A percentile compares a stretch with the other conserved stretches of the same genome.
Evolutionary conservation across 2,113 vertebrate species (phyloP).

Genomic region (Grus americana): DNA sequence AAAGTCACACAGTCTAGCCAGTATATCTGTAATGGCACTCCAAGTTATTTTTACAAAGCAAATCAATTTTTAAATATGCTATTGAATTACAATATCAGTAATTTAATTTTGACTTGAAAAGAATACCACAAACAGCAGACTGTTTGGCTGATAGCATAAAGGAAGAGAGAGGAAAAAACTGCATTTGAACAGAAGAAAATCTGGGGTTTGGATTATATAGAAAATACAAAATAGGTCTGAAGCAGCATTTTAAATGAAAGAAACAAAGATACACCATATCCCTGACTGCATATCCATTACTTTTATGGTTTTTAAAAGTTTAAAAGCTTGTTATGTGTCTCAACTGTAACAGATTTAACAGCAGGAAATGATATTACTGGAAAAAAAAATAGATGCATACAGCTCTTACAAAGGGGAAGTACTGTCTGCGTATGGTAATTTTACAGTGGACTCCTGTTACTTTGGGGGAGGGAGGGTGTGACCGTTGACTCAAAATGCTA

Average conservation of each 20-base stretch:
- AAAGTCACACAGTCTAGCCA: slow-evolving; percentile 7
- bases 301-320: background rate
- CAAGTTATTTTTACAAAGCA: background rate
- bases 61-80: slow-evolving; percentile 2
- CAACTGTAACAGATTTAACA: background rate
- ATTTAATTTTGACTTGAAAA: background rate
- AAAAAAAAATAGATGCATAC: background rate
- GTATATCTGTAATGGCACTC: background rate
- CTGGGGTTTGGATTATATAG: background rate
- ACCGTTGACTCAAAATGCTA: background rate
- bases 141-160: background rate
- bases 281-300: background rate
- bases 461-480: background rate
- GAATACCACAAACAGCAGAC: background rate
- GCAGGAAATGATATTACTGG: background rate
- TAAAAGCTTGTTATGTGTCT: background rate
- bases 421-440: background rate
- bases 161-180: background rate
- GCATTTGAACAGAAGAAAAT: background rate
- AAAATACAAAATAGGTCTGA: background rate
- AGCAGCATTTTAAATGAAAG: background rate
- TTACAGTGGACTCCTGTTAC: background rate
- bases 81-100: background rate
- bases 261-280: background rate
- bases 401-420: background rate